phyloP scores from a whole-genome alignment of 1,140 invertebrate genomes.

The Luehdorfia chinensis region DNA sequence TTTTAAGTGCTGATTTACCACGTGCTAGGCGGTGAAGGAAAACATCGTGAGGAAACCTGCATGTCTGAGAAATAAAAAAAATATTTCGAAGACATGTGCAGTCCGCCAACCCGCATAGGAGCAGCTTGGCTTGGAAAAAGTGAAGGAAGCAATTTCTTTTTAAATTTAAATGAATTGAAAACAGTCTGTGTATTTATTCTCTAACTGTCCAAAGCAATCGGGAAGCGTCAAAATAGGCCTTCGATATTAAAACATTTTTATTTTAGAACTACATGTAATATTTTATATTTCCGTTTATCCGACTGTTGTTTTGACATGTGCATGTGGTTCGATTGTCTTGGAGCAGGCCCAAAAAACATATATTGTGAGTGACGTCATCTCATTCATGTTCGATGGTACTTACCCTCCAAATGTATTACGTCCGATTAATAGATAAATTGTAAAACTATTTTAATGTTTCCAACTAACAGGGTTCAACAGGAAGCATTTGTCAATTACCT shows the following conservation, averaged over 20 bases:
- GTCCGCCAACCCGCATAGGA: no score
- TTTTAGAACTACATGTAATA: constrained; percentile 1
- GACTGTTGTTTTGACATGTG: constrained; percentile 12
- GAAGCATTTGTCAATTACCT: no score
- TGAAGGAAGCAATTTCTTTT: no score
- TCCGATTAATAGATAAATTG: constrained; percentile 7
- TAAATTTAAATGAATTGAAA: no score
- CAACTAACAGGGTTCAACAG: no score
- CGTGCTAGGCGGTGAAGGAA: no score
- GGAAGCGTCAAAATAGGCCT: neutral
- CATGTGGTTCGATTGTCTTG: constrained; percentile 5
- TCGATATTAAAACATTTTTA: constrained; percentile 6
- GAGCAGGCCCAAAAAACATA: constrained; percentile 2
- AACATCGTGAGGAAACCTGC: no score
- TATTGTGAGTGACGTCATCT: constrained; percentile 6
- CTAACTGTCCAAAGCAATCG: neutral
- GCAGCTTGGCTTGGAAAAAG: no score
- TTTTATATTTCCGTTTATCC: neutral
- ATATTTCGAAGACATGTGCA: no score
- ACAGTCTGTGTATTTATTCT: neutral
- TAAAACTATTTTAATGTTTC: constrained; percentile 4
- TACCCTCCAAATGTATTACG: constrained; percentile 1
- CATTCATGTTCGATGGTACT: constrained; percentile 3
- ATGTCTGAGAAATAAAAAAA: no score
- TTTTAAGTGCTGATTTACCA: no score